These are phyloP conservation scores for Phymorhynchus buccinoides DNA, from an alignment of 1,140 invertebrate genomes.

Conservation along the genomic window DNA sequence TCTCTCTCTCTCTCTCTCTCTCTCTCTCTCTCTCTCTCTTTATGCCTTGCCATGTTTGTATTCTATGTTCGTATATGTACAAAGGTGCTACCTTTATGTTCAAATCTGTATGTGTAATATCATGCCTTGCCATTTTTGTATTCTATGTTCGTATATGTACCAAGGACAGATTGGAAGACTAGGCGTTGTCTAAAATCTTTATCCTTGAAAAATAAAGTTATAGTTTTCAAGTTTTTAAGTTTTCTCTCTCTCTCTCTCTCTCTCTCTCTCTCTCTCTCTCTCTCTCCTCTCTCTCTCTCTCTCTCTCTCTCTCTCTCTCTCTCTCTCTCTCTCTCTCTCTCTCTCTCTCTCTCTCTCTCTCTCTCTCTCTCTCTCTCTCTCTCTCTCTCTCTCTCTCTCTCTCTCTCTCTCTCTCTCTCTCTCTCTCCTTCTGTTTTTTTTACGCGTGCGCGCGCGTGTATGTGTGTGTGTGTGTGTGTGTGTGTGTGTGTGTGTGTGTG, in stretches of 20 bases:
- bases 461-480: constrained; percentile 12
- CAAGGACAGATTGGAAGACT: no score
- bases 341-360: constrained; percentile 16
- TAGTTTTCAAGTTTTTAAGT: background rate
- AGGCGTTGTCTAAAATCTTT: no score
- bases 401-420: constrained; percentile 35
- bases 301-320: background rate
- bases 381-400: constrained; percentile 19
- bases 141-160: no score
- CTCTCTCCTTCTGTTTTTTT: constrained; percentile 35
- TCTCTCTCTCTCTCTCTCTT: background rate
- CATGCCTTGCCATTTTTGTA: no score
- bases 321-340: background rate
- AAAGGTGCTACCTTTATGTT: no score
- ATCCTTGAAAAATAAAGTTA: no score
- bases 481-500: constrained; percentile 17
- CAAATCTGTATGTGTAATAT: no score
- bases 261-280: background rate
- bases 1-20: constrained; percentile 1
- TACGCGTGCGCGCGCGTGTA: background rate
- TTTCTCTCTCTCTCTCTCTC: no score
- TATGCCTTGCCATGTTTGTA: no score
- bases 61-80: no score
- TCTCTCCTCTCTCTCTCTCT: constrained; percentile 13
- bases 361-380: constrained; percentile 17